A percentile compares a stretch with the other conserved stretches of the same genome.
phyloP scores from a whole-genome alignment of 37 sponge, comb jelly and placozoan genomes.

The Hexactinellida sp. region DNA sequence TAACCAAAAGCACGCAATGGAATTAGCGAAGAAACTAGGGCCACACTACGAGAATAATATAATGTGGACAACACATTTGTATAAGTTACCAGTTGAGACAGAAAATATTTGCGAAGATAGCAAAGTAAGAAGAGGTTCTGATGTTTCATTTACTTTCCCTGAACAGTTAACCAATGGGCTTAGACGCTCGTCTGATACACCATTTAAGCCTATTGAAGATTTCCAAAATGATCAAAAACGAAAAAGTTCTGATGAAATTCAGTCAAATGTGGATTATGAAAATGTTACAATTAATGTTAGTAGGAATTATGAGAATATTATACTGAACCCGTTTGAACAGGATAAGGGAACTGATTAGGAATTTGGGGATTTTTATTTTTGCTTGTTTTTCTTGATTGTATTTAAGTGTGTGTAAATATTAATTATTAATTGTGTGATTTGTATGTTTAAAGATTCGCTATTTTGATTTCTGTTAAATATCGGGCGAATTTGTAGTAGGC shows the following conservation, averaged over 20 bases:
- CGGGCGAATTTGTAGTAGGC: no score
- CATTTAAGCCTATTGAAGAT: not conserved
- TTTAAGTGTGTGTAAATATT: no score
- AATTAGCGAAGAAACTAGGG: slow-evolving; percentile 11
- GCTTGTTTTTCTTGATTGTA: no score
- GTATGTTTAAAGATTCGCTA: no score
- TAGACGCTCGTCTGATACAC: no score
- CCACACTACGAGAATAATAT: slow-evolving; percentile 9
- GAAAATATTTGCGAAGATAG: not conserved
- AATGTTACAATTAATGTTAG: not conserved
- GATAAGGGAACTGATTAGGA: no score
- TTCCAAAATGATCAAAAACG: no score
- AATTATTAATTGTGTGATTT: no score
- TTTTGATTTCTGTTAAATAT: no score
- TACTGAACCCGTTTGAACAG: not conserved
- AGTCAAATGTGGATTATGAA: not conserved
- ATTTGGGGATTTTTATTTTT: no score
- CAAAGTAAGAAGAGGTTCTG: not conserved
- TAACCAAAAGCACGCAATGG: not conserved
- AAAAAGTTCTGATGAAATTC: not conserved
- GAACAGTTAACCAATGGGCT: not conserved
- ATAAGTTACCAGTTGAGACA: not conserved
- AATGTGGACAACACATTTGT: not conserved
- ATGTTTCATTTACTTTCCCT: not conserved
- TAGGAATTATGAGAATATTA: not conserved